Evolutionary conservation across 2,113 vertebrate species (phyloP).

Genomic region (Python bivittatus): DNA sequence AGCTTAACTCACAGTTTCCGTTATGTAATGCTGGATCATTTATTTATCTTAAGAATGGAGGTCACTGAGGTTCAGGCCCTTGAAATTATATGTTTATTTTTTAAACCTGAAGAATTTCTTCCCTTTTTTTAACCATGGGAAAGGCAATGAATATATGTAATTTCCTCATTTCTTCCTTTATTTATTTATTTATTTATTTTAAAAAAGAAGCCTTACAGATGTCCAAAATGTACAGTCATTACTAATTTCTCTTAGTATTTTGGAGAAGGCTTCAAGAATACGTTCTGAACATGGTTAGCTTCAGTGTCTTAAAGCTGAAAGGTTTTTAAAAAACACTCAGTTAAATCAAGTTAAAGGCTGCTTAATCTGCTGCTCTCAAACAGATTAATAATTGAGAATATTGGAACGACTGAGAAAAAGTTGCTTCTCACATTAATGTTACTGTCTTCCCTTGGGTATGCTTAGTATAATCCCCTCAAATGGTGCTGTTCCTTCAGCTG

Average conservation of each 20-base stretch:
- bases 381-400: neutral
- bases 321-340: neutral
- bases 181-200: neutral
- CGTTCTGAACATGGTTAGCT: neutral
- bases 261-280: conserved; percentile 17
- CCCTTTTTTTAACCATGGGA: conserved; percentile 50
- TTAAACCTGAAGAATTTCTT: conserved; percentile 45
- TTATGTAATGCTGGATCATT: conserved; percentile 36
- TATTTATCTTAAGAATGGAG: conserved; percentile 55
- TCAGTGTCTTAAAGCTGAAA: neutral
- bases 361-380: neutral
- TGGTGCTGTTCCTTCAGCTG: neutral
- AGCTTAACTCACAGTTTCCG: conserved; percentile 47
- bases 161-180: conserved; percentile 1
- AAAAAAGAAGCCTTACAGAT: neutral
- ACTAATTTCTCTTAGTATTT: conserved; percentile 17
- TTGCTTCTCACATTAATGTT: neutral
- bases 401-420: neutral
- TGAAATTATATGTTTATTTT: conserved; percentile 63
- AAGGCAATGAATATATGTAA: conserved; percentile 53
- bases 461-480: neutral
- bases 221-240: conserved; percentile 12
- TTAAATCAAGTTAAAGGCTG: neutral
- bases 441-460: neutral
- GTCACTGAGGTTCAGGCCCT: conserved; percentile 45